Evolutionary conservation across 2,113 vertebrate genomes (phyloP).

Genomic region (Hemicordylus capensis): DNA sequence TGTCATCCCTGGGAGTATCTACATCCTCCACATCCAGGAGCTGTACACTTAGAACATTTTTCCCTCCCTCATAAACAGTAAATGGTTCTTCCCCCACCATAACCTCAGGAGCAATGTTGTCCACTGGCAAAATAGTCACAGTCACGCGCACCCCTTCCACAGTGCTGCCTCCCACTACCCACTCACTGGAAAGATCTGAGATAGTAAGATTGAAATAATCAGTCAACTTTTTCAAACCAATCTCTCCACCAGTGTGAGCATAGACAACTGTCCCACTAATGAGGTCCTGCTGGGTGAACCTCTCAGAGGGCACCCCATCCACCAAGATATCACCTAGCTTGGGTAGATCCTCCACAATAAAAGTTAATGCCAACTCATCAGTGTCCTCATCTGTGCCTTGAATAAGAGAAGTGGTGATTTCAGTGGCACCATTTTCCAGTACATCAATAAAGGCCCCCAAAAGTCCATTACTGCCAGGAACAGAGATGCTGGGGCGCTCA

Average conservation of each 20-base stretch:
- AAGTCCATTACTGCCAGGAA: constrained; percentile 32
- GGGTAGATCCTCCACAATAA: constrained; percentile 67
- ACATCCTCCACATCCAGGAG: constrained; percentile 63
- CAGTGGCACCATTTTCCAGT: constrained; percentile 64
- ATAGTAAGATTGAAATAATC: constrained; percentile 70
- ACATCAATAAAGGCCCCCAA: constrained; percentile 64
- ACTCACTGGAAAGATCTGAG: constrained; percentile 57
- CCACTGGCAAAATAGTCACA: constrained; percentile 68
- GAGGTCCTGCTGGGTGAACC: constrained; percentile 72
- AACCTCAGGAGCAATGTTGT: constrained; percentile 77
- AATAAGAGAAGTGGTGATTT: constrained; percentile 60
- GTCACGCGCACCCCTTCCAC: constrained; percentile 60
- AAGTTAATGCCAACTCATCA: constrained; percentile 58
- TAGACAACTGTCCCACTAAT: constrained; percentile 62
- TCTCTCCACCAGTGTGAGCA: constrained; percentile 68
- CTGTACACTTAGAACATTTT: constrained; percentile 75
- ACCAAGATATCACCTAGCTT: constrained; percentile 63
- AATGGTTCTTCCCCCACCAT: constrained; percentile 72
- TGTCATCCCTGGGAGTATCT: constrained; percentile 67
- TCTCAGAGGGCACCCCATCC: constrained; percentile 51
- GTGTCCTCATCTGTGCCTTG: constrained; percentile 58
- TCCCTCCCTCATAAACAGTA: constrained; percentile 81
- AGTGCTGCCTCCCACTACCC: constrained; percentile 56
- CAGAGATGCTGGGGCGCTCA: constrained; percentile 48
- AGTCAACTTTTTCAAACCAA: constrained; percentile 60